phyloP scores from a whole-genome alignment of 2,888 invertebrate genomes.

The Scaptomyza polygonia region DNA sequence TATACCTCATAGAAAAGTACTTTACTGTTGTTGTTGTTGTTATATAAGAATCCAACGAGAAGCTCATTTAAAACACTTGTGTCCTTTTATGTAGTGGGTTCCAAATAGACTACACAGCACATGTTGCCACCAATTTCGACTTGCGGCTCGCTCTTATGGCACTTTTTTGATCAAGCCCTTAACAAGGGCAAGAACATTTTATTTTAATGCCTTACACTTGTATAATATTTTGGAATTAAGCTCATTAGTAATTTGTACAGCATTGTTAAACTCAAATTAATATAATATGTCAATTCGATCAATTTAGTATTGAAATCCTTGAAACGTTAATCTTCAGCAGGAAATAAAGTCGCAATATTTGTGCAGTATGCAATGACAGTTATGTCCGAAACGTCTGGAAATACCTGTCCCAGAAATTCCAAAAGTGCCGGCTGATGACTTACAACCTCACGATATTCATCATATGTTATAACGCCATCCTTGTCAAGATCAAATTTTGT shows the following conservation, averaged over 20 bases:
- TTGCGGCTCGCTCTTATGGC: conserved; percentile 32
- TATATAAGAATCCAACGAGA: conserved; percentile 18
- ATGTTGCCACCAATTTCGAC: conserved; percentile 10
- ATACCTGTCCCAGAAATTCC: conserved; percentile 90
- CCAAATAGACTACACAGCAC: conserved; percentile 27
- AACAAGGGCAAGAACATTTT: neutral
- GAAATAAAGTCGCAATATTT: conserved; percentile 62
- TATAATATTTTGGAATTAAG: neutral
- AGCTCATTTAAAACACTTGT: conserved; percentile 59
- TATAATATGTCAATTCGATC: too few species aligned
- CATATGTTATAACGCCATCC: conserved; percentile 89
- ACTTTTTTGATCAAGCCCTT: neutral
- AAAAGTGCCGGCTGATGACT: conserved; percentile 87
- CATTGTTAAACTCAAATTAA: neutral
- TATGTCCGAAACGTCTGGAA: conserved; percentile 86
- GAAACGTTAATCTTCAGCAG: conserved; percentile 13
- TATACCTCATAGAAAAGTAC: conserved; percentile 74
- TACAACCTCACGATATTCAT: conserved; percentile 86
- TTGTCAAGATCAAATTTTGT: conserved; percentile 91
- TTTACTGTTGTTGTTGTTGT: conserved; percentile 34
- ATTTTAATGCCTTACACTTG: neutral
- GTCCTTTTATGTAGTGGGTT: conserved; percentile 35
- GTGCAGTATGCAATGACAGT: conserved; percentile 82
- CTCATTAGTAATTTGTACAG: conserved; percentile 8
- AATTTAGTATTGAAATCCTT: too few species aligned